These are phyloP conservation scores for Emydoidea blandingii DNA, from an alignment of 2,797 vertebrate genomes.

Conservation along the genomic window DNA sequence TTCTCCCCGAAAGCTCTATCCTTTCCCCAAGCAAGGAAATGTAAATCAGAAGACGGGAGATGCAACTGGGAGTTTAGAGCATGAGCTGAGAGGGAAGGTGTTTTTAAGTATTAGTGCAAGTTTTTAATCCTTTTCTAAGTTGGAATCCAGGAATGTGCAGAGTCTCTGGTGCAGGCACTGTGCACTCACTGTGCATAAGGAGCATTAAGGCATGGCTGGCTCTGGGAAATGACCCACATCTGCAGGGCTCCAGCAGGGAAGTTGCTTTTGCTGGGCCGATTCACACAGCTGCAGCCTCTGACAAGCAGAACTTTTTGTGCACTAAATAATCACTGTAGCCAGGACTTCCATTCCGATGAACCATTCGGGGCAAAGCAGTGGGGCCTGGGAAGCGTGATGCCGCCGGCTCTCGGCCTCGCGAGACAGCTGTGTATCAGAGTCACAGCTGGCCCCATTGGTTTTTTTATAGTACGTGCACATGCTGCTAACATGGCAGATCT, in stretches of 20 bases:
- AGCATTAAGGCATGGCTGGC: neutral
- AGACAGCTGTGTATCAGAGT: neutral
- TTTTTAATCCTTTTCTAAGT: accelerated
- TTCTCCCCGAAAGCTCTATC: constrained; percentile 27
- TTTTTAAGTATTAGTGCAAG: neutral
- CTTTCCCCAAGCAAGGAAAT: neutral
- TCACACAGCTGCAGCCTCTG: neutral
- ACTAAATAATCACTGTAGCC: accelerated
- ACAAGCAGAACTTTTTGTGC: neutral
- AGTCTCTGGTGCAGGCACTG: neutral
- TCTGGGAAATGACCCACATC: neutral
- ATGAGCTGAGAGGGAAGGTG: neutral
- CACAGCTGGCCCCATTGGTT: neutral
- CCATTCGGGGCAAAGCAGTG: neutral
- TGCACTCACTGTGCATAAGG: accelerated
- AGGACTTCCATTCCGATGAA: accelerated
- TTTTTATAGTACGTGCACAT: neutral
- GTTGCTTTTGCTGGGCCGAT: neutral
- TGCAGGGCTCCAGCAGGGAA: neutral
- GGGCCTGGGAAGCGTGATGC: neutral
- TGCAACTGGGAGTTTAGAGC: neutral
- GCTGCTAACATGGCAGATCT: neutral
- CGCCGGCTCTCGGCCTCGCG: neutral
- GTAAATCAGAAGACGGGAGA: neutral
- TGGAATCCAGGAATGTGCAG: neutral